Evolutionary conservation across 2,113 vertebrate genomes (phyloP).

Genomic region (Otis tarda): DNA sequence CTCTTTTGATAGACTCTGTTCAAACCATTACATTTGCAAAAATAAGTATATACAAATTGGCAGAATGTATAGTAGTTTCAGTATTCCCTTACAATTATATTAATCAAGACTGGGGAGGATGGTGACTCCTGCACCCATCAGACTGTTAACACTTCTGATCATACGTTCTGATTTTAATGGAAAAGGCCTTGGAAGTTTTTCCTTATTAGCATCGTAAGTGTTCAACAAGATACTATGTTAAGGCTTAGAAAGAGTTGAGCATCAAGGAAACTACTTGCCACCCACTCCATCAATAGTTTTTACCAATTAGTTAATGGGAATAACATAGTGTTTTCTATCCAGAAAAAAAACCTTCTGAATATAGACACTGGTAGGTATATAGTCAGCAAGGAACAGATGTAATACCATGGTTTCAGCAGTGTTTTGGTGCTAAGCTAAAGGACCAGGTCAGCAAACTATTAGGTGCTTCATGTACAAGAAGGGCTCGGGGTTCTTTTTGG

Average conservation of each 20-base stretch:
- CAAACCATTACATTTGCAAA: neutral
- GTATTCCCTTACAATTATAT: neutral
- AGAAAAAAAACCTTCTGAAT: neutral
- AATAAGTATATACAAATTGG: neutral
- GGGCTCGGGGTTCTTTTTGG: too few relatives aligned
- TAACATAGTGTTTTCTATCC: neutral
- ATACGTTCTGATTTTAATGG: neutral
- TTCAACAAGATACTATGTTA: neutral
- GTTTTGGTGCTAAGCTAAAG: neutral
- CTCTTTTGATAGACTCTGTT: neutral
- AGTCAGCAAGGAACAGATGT: fast-evolving
- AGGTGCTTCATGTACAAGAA: neutral
- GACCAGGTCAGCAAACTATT: neutral
- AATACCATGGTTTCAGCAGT: neutral
- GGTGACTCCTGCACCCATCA: neutral
- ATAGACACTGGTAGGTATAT: too few relatives aligned
- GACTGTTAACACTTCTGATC: neutral
- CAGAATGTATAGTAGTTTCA: neutral
- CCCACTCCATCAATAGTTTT: neutral
- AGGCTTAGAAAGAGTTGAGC: neutral
- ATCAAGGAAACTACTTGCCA: neutral
- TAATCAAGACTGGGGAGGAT: neutral
- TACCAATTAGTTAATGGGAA: neutral
- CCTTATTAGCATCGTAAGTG: neutral
- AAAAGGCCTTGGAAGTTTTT: neutral